A percentile compares a stretch with the other conserved stretches of the same genome.
Evolutionary conservation across 1,140 invertebrate genomes (phyloP).

Genomic region (Panagrolaimus sp.): DNA sequence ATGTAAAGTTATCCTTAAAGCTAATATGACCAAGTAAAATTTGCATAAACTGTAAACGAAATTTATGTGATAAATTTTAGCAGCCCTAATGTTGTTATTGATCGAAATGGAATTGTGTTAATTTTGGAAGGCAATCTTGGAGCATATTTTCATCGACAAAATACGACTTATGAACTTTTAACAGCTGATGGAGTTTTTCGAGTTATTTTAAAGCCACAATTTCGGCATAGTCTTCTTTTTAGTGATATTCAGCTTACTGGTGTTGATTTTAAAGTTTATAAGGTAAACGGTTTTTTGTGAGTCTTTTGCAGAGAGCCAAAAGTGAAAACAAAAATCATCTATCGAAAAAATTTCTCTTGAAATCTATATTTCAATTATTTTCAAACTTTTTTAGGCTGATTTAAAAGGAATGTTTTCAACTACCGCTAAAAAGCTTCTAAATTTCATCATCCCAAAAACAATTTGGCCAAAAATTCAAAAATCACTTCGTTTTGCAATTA

Average conservation of each 20-base stretch:
- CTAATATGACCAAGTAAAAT: conserved; percentile 47
- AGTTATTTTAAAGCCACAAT: conserved; percentile 45
- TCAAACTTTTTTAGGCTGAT: conserved; percentile 32
- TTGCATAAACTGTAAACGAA: no score
- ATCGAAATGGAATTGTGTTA: conserved; percentile 35
- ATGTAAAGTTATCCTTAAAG: conserved; percentile 33
- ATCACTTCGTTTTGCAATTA: conserved; percentile 39
- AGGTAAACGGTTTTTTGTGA: conserved; percentile 14
- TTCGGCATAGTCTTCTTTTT: conserved; percentile 38
- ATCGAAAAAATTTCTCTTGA: no score
- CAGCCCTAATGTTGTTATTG: conserved; percentile 25
- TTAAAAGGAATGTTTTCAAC: conserved; percentile 34
- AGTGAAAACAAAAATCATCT: no score
- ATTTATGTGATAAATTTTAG: conserved; percentile 13
- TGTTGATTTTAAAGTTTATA: conserved; percentile 46
- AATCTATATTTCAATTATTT: no score
- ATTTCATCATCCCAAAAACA: conserved; percentile 34
- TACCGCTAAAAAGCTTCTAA: conserved; percentile 34
- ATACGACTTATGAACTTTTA: conserved; percentile 32
- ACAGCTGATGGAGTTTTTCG: conserved; percentile 38
- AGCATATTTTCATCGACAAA: conserved; percentile 35
- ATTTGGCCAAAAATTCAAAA: conserved; percentile 51
- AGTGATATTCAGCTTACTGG: conserved; percentile 43
- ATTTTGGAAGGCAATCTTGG: conserved; percentile 39
- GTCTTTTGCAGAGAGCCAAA: no score